Evolutionary conservation across 2,797 vertebrate species (phyloP).

Genomic region (Betta splendens): DNA sequence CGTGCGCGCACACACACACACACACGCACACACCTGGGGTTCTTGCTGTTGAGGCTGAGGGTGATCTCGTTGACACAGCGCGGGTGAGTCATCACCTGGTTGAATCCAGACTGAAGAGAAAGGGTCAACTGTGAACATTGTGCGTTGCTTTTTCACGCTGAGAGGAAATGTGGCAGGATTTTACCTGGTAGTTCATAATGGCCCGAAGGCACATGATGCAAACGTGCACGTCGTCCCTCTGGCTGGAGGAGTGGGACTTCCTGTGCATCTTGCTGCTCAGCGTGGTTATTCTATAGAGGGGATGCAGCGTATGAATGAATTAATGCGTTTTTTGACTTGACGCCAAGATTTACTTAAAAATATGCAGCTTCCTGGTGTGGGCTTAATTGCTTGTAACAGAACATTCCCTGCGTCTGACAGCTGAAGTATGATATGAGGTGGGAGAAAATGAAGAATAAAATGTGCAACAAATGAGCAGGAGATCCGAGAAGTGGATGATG

Average conservation of each 20-base stretch:
- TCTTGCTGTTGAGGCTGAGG: conserved; percentile 95
- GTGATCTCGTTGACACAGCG: conserved; percentile 97
- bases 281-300: conserved; percentile 83
- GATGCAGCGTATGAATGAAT: background rate
- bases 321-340: too few species aligned
- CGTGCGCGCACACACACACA: conserved; percentile 76
- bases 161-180: background rate
- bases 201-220: conserved; percentile 98
- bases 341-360: too few species aligned
- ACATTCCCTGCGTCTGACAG: background rate
- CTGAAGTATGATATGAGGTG: conserved; percentile 3
- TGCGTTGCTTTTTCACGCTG: too few species aligned
- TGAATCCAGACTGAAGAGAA: conserved; percentile 90
- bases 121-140: too few species aligned
- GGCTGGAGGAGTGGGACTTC: conserved; percentile 82
- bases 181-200: conserved; percentile 99
- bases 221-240: conserved; percentile 94
- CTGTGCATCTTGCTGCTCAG: conserved; percentile 82
- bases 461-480: background rate
- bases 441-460: conserved; percentile 5
- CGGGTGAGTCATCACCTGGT: conserved; percentile 94
- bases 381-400: too few species aligned
- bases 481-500: background rate
- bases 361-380: too few species aligned
- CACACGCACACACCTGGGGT: conserved; percentile 83